Percentiles rank a stretch among this genome's conserved stretches.
These are phyloP conservation scores for Tenthredo distinguenda DNA, from an alignment of 2,888 invertebrate genomes.

Conservation along the genomic window DNA sequence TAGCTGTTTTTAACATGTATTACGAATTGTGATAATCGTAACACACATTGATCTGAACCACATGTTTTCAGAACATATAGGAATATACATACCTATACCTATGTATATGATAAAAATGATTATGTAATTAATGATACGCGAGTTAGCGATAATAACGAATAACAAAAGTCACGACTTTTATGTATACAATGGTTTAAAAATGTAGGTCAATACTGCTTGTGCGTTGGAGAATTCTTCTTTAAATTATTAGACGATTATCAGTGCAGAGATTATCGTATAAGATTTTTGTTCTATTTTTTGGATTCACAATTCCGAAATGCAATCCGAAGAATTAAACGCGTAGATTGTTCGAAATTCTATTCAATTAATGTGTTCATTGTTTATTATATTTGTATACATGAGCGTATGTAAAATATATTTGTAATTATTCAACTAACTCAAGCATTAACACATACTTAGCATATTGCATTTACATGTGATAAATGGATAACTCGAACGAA, in stretches of 20 bases:
- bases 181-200: background rate
- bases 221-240: background rate
- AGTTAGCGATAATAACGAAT: background rate
- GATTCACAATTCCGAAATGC: background rate
- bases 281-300: background rate
- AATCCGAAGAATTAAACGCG: background rate
- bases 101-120: too few relatives aligned
- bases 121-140: background rate
- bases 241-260: background rate
- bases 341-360: background rate
- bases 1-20: too few relatives aligned
- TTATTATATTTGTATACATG: background rate
- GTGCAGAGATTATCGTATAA: background rate
- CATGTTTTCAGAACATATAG: too few relatives aligned
- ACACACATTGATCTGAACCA: too few relatives aligned
- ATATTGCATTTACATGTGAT: background rate
- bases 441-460: background rate
- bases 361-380: background rate
- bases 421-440: background rate
- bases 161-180: background rate
- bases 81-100: too few relatives aligned
- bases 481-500: background rate
- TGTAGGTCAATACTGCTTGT: background rate
- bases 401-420: background rate
- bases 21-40: too few relatives aligned